phyloP scores from a whole-genome alignment of 2,797 vertebrate genomes.

The Heliangelus exortis region DNA sequence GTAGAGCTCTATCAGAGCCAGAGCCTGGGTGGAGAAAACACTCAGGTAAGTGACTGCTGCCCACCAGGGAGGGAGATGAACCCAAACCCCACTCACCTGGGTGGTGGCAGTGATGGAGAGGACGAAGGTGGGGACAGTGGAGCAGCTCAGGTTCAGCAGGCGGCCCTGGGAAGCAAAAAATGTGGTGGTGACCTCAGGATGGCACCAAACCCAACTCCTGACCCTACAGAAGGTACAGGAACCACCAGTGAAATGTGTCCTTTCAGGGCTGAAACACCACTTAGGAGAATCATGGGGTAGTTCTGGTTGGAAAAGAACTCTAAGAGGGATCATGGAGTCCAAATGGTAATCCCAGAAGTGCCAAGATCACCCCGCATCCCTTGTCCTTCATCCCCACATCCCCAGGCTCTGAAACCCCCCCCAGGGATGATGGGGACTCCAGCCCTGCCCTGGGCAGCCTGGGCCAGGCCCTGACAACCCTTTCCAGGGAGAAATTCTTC shows the following conservation, averaged over 20 bases:
- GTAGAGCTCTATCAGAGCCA: conserved; percentile 96
- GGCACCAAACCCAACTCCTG: rapidly evolving
- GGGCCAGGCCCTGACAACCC: no score
- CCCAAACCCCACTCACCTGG: conserved; percentile 80
- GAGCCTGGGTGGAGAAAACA: conserved; percentile 80
- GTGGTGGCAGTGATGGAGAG: conserved; percentile 97
- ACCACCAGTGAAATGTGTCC: rapidly evolving
- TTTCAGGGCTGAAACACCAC: neutral
- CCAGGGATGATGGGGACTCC: no score
- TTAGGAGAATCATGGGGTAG: no score
- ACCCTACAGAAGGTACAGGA: neutral
- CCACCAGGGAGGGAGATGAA: rapidly evolving
- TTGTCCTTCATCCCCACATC: no score
- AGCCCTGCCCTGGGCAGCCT: no score
- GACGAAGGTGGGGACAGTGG: conserved; percentile 97
- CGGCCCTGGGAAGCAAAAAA: conserved; percentile 82
- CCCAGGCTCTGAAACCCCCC: no score
- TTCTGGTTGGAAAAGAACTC: no score
- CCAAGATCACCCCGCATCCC: no score
- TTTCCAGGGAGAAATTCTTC: no score
- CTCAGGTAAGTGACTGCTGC: neutral
- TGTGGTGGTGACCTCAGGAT: rapidly evolving
- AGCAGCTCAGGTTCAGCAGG: conserved; percentile 95
- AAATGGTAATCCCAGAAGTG: no score
- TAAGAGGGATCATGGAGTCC: no score